Evolutionary conservation across 1,140 invertebrate species (phyloP), one percentile per base, ranked within the genome.

Genomic region (Ceratitis capitata): DNA sequence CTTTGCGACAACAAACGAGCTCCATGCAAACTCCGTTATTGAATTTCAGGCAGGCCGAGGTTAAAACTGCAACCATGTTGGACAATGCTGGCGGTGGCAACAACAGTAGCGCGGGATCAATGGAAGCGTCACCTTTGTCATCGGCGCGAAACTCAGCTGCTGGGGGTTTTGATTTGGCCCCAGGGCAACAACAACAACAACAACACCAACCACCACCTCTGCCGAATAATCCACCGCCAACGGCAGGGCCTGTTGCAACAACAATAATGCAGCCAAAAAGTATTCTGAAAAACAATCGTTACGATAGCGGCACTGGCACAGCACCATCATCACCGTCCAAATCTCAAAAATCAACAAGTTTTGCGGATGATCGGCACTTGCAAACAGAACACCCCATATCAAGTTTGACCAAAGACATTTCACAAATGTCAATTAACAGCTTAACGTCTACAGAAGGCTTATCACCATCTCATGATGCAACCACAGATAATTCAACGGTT

Each of bases 241-340:
- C 69, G 3, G 69, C 69, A 2, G 84, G 86, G 39, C 82, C 78
- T 35, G 84, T 87, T 32, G 74, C 86, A 1, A 49, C 87, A 61
- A 53, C 84, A 64, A 84, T 86, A 10, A 85, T 88, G 32, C 91
- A 92, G 84, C 91, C 91, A 14, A 92, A 92, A 87, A 90, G 91
- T 74, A 92, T 92, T 86, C 85, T 92, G 26, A 92, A 92, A 84
- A 89, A 92, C 35, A 92, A 92, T 87, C 89, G 89, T 10, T 91
- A 91, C 35, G 90, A 92, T 35, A 86, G 88, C 0, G 88, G 88
- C n/a, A 87, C 51, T 64, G 87, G 61, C 78, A 87, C 58, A 19
- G 89, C 88, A 4, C 91, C 91, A 19, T 92, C 91, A 1, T 92
- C 91, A 3, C 91, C 91, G 12, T 92, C 91, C 0, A 92, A 92